These are phyloP conservation scores for Aspidoscelis tigris DNA, from an alignment of 2,113 vertebrate genomes.

Conservation along the genomic window DNA sequence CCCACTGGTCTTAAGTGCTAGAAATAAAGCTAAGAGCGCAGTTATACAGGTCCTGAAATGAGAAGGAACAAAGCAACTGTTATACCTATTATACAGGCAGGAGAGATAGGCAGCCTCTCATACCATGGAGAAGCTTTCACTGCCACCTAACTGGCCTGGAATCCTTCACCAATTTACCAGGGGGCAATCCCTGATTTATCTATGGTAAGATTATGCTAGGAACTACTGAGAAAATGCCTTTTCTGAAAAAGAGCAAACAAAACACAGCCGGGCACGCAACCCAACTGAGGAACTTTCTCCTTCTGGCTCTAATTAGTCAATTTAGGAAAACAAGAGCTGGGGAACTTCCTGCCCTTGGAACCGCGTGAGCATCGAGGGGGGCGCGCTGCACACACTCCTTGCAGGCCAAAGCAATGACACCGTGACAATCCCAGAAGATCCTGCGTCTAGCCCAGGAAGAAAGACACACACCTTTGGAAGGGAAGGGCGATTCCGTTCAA, in stretches of 20 bases:
- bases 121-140: too few species aligned
- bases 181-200: not conserved
- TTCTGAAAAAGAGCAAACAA: not conserved
- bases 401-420: not conserved
- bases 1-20: not conserved
- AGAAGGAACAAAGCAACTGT: not conserved
- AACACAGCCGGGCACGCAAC: not conserved
- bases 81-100: accelerated
- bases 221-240: not conserved
- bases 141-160: not conserved
- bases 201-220: not conserved
- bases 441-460: not conserved
- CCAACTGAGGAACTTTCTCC: not conserved
- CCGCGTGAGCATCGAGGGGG: not conserved
- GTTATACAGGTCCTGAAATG: constrained; percentile 15
- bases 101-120: not conserved
- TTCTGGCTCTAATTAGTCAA: not conserved
- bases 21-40: not conserved
- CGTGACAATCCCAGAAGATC: not conserved
- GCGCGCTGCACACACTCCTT: too few species aligned
- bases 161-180: not conserved
- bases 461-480: not conserved
- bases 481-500: not conserved
- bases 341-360: not conserved
- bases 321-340: too few species aligned